These are phyloP conservation scores for Megaceryle alcyon DNA, from an alignment of 2,797 vertebrate genomes.

Conservation along the genomic window DNA sequence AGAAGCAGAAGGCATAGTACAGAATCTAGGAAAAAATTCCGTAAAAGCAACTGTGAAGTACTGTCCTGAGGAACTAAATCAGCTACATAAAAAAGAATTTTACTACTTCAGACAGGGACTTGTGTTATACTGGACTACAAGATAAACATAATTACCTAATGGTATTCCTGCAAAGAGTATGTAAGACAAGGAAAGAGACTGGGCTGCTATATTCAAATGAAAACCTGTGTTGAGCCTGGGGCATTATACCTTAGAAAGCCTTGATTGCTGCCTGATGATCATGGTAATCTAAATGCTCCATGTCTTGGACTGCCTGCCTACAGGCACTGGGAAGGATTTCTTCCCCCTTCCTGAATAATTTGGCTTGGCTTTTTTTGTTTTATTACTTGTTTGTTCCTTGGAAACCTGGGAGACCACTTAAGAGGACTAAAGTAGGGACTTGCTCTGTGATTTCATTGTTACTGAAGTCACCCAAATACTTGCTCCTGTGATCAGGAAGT, in stretches of 20 bases:
- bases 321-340: neutral
- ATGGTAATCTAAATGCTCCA: neutral
- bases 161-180: neutral
- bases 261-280: neutral
- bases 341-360: neutral
- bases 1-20: constrained; percentile 39
- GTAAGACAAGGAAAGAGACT: neutral
- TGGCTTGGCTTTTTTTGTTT: neutral
- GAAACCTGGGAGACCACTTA: neutral
- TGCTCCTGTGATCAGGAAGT: neutral
- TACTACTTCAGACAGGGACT: neutral
- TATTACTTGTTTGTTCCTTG: neutral
- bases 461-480: neutral
- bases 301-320: neutral
- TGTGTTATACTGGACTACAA: neutral
- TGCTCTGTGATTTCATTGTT: neutral
- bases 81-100: neutral
- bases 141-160: neutral
- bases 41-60: neutral
- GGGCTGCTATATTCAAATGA: neutral
- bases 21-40: constrained; percentile 17
- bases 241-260: neutral
- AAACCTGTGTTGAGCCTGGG: neutral
- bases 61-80: neutral
- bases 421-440: neutral